Base-by-base conservation (phyloP, 2,797 vertebrate species). In the Gouania willdenowi region DNA sequence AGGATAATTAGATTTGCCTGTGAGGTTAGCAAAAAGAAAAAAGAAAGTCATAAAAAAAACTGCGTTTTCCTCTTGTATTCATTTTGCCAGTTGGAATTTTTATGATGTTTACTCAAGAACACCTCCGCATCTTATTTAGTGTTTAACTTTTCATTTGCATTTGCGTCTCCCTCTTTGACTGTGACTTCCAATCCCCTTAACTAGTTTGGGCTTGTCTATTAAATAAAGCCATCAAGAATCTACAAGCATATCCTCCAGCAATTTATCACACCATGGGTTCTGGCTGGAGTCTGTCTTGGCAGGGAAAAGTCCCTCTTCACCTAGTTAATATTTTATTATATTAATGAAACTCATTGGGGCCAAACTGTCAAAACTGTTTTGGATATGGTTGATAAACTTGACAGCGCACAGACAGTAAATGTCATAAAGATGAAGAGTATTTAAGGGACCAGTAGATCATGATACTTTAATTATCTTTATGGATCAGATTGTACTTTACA, bases 251-350 rank as follows among this genome's bases (percentile, higher is more conserved):
- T 44, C 33, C 38, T 40, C 28, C 21, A 39, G 35, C 6, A 35
- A 6, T 22, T 12, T 0, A 35, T 16, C 1, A 2, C 8, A 16
- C 10, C 3, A 6, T 9, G 12, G 18, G 14, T 27, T 32, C 28
- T 38, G 6, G 17, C 17, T 9, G 26, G 31, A 30, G 21, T 36
- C 9, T 9, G 9, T 12, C 32, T 20, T 26, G 17, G 22, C 36
- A 42, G 30, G 41, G 17, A 29, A 67, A 64, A 19, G 48, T 58
- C 47, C n/a, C n/a, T n/a, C n/a, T n/a, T n/a, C 54, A n/a, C 41
- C 17, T 4, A 9, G 30, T 68, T 45, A 65, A 59, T 68, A 65
- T 59, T 71, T 50, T n/a, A 75, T 56, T 20, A 21, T 32, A 53
- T 46, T 59, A 59, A 62, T 59, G 34, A 59, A 46, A 13, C 43